Percentiles rank a stretch among this genome's conserved stretches.
These are phyloP conservation scores for Drosophila pruinosa DNA, from an alignment of 1,140 invertebrate species.

Conservation along the genomic window DNA sequence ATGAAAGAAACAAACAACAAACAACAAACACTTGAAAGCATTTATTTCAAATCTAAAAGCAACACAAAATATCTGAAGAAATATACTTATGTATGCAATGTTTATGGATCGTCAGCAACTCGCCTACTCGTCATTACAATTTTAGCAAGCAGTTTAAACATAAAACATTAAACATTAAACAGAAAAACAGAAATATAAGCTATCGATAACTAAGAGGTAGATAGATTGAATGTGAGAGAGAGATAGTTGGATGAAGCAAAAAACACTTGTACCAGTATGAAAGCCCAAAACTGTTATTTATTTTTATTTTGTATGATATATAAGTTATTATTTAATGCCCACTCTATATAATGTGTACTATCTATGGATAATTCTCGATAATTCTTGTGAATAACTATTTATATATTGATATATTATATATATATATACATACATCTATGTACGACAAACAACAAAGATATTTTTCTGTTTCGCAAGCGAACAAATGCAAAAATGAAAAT, in stretches of 20 bases:
- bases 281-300: slow-evolving; percentile 82
- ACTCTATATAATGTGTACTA: slow-evolving; percentile 48
- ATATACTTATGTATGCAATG: slow-evolving; percentile 24
- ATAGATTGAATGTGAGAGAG: slow-evolving; percentile 6
- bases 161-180: too few species aligned
- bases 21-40: slow-evolving; percentile 45
- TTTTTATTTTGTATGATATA: slow-evolving; percentile 75
- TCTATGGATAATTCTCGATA: slow-evolving; percentile 66
- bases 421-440: slow-evolving; percentile 42
- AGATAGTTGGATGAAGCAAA: not conserved
- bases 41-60: slow-evolving; percentile 60
- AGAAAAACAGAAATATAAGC: slow-evolving; percentile 27
- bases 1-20: not conserved
- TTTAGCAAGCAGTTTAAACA: too few species aligned
- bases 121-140: slow-evolving; percentile 71
- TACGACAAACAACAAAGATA: slow-evolving; percentile 71
- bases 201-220: slow-evolving; percentile 15
- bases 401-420: slow-evolving; percentile 56
- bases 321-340: slow-evolving; percentile 55
- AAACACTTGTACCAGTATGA: slow-evolving; percentile 76
- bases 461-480: slow-evolving; percentile 80
- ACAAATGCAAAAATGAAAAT: slow-evolving; percentile 75
- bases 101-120: slow-evolving; percentile 42
- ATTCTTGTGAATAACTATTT: slow-evolving; percentile 80
- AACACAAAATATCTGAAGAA: slow-evolving; percentile 1